A percentile compares a stretch with the other conserved stretches of the same genome.
These are phyloP conservation scores for Anarsia innoxiella DNA, from an alignment of 2,888 invertebrate genomes.

Conservation along the genomic window DNA sequence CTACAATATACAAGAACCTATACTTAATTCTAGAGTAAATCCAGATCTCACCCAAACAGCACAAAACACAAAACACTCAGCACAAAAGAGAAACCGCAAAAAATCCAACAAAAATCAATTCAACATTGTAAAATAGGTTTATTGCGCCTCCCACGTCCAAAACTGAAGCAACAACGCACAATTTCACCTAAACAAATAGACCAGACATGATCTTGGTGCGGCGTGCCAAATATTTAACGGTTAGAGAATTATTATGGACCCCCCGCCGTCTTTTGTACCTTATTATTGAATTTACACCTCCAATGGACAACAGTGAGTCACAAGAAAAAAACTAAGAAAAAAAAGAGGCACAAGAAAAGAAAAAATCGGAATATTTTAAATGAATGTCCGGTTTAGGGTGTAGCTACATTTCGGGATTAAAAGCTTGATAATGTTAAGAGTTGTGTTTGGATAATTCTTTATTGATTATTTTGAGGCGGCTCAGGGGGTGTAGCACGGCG, in stretches of 20 bases:
- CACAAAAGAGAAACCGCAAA: slow-evolving; percentile 47
- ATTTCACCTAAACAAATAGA: slow-evolving; percentile 58
- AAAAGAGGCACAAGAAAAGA: no score
- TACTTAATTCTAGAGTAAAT: no score
- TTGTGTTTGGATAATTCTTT: no score
- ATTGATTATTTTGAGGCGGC: no score
- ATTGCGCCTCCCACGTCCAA: slow-evolving; percentile 49
- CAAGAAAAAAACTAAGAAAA: slow-evolving; percentile 30
- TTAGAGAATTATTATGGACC: slow-evolving; percentile 42
- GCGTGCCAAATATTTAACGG: slow-evolving; percentile 53
- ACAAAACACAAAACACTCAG: slow-evolving; percentile 26
- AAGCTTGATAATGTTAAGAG: no score
- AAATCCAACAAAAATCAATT: slow-evolving; percentile 44
- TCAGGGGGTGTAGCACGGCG: no score
- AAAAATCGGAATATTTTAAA: slow-evolving; percentile 28
- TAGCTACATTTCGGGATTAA: background rate
- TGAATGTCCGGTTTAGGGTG: slow-evolving; percentile 10
- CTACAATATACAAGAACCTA: no score
- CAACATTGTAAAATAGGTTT: slow-evolving; percentile 29
- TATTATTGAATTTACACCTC: slow-evolving; percentile 62
- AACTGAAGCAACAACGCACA: slow-evolving; percentile 46
- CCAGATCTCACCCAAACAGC: slow-evolving; percentile 24
- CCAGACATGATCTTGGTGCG: slow-evolving; percentile 39
- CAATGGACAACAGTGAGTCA: slow-evolving; percentile 23
- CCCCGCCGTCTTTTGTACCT: slow-evolving; percentile 43